A percentile compares a stretch with the other conserved stretches of the same genome.
Evolutionary conservation across 2,113 vertebrate genomes (phyloP).

Genomic region (Phyllopteryx taeniolatus): DNA sequence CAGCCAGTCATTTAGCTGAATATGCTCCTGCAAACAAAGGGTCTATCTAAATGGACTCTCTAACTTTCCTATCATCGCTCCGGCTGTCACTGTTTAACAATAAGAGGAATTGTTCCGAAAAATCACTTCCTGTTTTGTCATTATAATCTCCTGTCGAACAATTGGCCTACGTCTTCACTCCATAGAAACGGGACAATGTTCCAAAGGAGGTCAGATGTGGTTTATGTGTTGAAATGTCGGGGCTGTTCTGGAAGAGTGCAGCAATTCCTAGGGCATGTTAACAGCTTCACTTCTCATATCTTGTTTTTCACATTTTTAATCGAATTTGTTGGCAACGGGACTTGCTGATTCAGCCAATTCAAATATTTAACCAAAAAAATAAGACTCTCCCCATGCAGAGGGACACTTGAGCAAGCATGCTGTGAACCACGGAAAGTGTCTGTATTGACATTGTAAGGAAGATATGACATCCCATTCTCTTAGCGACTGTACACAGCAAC

Average conservation of each 20-base stretch:
- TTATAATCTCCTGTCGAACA: constrained; percentile 2
- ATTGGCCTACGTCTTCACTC: neutral
- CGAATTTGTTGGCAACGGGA: constrained; percentile 4
- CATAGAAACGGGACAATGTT: constrained; percentile 2
- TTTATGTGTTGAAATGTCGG: neutral
- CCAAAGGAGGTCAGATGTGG: constrained; percentile 14
- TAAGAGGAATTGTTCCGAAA: constrained; percentile 9
- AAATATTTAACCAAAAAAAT: neutral
- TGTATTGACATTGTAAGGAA: constrained; percentile 42
- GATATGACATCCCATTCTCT: constrained; percentile 60
- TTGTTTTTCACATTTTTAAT: constrained; percentile 24
- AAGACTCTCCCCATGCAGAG: neutral
- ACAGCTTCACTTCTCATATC: constrained; percentile 6
- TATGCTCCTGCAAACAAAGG: constrained; percentile 11
- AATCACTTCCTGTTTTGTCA: constrained; percentile 43
- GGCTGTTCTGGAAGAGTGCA: neutral
- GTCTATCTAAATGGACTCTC: constrained; percentile 28
- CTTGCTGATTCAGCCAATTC: neutral
- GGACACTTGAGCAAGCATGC: constrained; percentile 14
- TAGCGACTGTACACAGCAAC: constrained; percentile 35
- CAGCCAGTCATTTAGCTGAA: constrained; percentile 4
- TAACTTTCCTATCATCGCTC: constrained; percentile 19
- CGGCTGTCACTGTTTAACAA: constrained; percentile 12
- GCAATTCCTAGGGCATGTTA: neutral
- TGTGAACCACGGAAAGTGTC: constrained; percentile 26